Evolutionary conservation across 2,888 invertebrate genomes (phyloP).

Genomic region (Andrena praecox): DNA sequence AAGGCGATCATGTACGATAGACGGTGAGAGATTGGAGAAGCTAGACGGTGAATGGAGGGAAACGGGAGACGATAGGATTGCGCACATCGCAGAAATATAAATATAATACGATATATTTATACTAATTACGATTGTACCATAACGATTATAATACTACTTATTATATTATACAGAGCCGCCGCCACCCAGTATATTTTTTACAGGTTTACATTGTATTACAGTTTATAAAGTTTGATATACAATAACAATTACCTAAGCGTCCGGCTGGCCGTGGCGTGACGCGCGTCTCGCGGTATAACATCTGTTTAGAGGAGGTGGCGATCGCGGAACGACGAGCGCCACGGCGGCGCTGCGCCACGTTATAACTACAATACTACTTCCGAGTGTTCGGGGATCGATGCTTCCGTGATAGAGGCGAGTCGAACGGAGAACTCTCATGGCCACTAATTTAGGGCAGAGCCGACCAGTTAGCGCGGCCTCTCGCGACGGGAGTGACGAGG

Average conservation of each 20-base stretch:
- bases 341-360: conserved; percentile 66
- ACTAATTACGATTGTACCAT: conserved; percentile 83
- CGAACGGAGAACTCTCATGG: neutral
- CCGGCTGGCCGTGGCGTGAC: conserved; percentile 61
- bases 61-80: conserved; percentile 44
- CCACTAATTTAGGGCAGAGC: too few relatives aligned
- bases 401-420: neutral
- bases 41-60: conserved; percentile 15
- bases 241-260: conserved; percentile 82
- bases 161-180: conserved; percentile 84
- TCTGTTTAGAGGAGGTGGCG: conserved; percentile 56
- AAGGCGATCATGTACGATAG: conserved; percentile 41
- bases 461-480: too few relatives aligned
- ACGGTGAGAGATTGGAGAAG: conserved; percentile 35
- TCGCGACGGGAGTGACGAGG: too few relatives aligned
- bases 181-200: conserved; percentile 85
- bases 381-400: conserved; percentile 72
- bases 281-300: conserved; percentile 55
- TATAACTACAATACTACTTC: conserved; percentile 72
- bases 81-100: conserved; percentile 78
- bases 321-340: conserved; percentile 55
- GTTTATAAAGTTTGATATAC: conserved; percentile 85
- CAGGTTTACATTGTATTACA: conserved; percentile 85
- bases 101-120: conserved; percentile 84
- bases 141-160: conserved; percentile 84